Conservation (phyloP, 2,888 invertebrate species). For the Lottia gigantea region DNA sequence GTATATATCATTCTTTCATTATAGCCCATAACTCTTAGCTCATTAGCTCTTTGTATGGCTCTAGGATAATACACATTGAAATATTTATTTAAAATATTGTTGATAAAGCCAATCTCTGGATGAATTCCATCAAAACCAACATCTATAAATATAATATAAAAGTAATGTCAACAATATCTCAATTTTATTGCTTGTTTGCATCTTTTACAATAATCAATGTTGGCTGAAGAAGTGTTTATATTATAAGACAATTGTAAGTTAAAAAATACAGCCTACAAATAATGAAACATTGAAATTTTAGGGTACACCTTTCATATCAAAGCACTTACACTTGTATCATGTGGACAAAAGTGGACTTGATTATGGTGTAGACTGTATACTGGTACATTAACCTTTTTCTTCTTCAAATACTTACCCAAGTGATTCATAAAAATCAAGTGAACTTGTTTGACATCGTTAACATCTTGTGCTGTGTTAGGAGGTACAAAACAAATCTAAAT, state of each 20-base stretch:
- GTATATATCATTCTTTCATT: constrained; percentile 58
- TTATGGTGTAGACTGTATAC: no score
- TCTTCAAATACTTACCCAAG: constrained; percentile 37
- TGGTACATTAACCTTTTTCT: no score
- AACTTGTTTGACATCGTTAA: constrained; percentile 34
- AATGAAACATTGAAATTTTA: no score
- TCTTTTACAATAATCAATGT: no score
- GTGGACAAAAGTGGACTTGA: no score
- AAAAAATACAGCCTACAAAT: no score
- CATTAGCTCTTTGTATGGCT: constrained; percentile 37
- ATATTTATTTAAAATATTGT: constrained; percentile 59
- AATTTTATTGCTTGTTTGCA: not conserved
- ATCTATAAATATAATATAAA: constrained; percentile 32
- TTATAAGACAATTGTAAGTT: no score
- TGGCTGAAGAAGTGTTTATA: no score
- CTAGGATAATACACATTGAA: constrained; percentile 59
- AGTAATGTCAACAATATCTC: not conserved
- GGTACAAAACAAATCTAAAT: not conserved
- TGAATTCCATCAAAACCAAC: constrained; percentile 55
- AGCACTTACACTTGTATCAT: no score
- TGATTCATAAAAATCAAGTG: constrained; percentile 52
- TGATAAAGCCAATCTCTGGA: constrained; percentile 46
- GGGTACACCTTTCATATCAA: no score
- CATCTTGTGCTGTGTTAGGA: not conserved
- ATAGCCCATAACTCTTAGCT: constrained; percentile 36